Conservation (phyloP, 2,888 invertebrate species). For the Dynastes tityus region DNA sequence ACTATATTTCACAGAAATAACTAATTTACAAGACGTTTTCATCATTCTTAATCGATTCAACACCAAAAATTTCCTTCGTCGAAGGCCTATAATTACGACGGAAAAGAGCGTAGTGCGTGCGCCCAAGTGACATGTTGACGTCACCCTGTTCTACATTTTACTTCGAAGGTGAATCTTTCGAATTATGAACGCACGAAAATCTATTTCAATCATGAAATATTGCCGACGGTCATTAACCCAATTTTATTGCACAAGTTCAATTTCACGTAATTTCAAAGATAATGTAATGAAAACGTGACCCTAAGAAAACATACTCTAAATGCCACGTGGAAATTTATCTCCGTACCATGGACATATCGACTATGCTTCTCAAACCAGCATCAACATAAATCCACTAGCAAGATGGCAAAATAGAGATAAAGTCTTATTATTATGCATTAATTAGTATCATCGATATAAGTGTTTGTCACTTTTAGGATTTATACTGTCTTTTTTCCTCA, state of each 20-base stretch:
- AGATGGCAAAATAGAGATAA: too few relatives aligned
- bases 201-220: background rate
- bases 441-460: too few relatives aligned
- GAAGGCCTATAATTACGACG: background rate
- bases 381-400: too few relatives aligned
- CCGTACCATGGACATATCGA: too few relatives aligned
- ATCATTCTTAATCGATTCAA: background rate
- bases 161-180: background rate
- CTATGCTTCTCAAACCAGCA: too few relatives aligned
- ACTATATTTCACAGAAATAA: background rate
- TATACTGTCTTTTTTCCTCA: too few relatives aligned
- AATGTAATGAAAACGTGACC: background rate
- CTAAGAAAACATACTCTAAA: background rate
- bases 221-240: background rate
- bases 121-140: background rate
- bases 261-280: background rate
- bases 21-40: background rate
- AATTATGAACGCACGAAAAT: background rate
- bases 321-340: too few relatives aligned
- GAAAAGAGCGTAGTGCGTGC: background rate
- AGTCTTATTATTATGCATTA: too few relatives aligned
- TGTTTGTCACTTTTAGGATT: too few relatives aligned
- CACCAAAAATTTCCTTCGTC: background rate
- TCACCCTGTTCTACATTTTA: background rate
- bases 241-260: background rate